phyloP scores from a whole-genome alignment of 2,797 vertebrate species.

The Sebastes hubbsi region DNA sequence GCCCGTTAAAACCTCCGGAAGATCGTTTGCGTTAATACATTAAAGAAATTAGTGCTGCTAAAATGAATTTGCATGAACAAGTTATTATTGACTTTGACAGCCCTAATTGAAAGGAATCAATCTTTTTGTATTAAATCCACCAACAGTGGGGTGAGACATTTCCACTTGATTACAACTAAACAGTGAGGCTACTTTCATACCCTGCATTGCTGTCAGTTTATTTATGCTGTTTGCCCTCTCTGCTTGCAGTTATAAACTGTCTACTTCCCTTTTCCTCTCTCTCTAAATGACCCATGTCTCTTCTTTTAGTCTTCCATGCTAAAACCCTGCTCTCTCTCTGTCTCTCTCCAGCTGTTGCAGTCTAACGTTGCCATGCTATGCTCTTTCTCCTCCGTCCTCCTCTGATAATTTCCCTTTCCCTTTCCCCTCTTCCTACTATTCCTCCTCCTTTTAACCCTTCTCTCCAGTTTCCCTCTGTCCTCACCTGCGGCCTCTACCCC shows the following conservation, averaged over 20 bases:
- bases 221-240: constrained; percentile 6
- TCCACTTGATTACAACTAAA: not conserved
- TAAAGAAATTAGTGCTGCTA: too few relatives aligned
- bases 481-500: constrained; percentile 58
- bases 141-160: not conserved
- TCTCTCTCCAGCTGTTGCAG: constrained; percentile 5
- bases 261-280: constrained; percentile 5
- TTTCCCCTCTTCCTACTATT: constrained; percentile 18
- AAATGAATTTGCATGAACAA: too few relatives aligned
- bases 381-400: constrained; percentile 4
- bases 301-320: not conserved
- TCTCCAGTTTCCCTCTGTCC: constrained; percentile 53
- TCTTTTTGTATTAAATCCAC: not conserved
- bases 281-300: constrained; percentile 29
- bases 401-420: constrained; percentile 37
- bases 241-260: constrained; percentile 5
- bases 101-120: not conserved
- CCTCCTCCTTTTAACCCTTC: not conserved
- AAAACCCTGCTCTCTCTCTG: not conserved
- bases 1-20: too few relatives aligned
- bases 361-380: constrained; percentile 13
- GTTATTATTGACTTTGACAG: too few relatives aligned
- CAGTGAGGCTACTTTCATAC: not conserved
- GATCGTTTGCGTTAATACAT: too few relatives aligned
- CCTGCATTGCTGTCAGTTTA: not conserved